A percentile compares a stretch with the other conserved stretches of the same genome.
Evolutionary conservation across 2,888 invertebrate genomes (phyloP).

Genomic region (Drosophila niveifrons): DNA sequence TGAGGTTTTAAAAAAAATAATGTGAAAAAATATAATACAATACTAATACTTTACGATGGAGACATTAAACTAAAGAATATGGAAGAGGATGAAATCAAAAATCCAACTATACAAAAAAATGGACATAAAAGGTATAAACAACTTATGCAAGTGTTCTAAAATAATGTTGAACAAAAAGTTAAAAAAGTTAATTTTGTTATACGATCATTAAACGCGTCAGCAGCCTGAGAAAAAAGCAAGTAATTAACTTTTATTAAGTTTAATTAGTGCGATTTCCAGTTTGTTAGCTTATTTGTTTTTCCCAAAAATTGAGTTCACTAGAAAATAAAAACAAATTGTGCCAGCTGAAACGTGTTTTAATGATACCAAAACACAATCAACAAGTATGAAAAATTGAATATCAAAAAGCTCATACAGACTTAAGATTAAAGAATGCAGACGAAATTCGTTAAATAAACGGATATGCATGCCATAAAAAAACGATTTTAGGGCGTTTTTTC

Average conservation of each 20-base stretch:
- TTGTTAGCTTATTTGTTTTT: neutral
- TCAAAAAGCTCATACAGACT: no score
- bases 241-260: conserved; percentile 1
- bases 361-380: no score
- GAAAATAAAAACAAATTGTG: neutral
- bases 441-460: neutral
- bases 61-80: no score
- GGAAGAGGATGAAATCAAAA: no score
- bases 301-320: neutral
- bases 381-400: no score
- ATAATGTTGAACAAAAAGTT: neutral
- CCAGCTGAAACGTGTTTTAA: neutral
- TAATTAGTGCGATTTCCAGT: neutral
- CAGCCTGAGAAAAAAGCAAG: neutral
- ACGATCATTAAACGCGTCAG: neutral
- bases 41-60: no score
- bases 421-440: neutral
- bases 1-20: no score
- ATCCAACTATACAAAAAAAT: no score
- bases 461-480: neutral
- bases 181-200: neutral
- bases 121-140: no score
- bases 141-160: neutral
- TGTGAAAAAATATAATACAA: no score
- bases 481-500: neutral